Conservation (phyloP, 2,888 invertebrate species). For the Drosophila paramelanica region DNA sequence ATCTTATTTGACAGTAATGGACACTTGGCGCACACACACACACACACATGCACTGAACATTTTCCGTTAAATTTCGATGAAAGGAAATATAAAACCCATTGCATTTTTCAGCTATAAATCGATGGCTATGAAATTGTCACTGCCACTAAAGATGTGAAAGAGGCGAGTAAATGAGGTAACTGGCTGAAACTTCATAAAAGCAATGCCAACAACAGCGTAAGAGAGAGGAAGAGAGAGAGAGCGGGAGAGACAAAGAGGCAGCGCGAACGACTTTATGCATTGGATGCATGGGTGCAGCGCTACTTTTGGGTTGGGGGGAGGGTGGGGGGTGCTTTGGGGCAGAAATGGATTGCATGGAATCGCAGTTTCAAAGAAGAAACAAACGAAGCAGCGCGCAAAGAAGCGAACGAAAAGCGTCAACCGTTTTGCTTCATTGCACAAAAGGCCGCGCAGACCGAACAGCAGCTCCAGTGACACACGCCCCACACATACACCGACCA, state of each 20-base stretch:
- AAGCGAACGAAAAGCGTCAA: conserved; percentile 42
- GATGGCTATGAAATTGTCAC: conserved; percentile 49
- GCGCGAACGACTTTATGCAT: conserved; percentile 9
- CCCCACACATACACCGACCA: not conserved
- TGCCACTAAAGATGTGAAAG: conserved; percentile 37
- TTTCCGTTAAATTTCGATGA: conserved; percentile 28
- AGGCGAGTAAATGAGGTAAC: conserved; percentile 39
- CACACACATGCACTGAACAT: not conserved
- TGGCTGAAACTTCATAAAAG: conserved; percentile 40
- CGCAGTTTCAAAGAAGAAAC: conserved; percentile 55
- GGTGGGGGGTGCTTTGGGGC: not conserved
- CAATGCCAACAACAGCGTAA: conserved; percentile 7
- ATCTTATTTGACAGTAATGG: conserved; percentile 3
- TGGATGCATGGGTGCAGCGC: conserved; percentile 32
- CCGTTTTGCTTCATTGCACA: conserved; percentile 73
- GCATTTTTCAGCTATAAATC: conserved; percentile 49
- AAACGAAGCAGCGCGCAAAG: conserved; percentile 53
- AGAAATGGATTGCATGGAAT: conserved; percentile 24
- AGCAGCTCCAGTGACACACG: conserved; percentile 30
- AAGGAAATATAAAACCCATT: conserved; percentile 32
- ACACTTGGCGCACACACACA: conserved; percentile 3
- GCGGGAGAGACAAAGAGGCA: not conserved
- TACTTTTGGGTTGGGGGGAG: not conserved
- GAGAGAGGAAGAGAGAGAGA: not conserved
- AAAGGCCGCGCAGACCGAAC: conserved; percentile 54